Evolutionary conservation across 92 coral and sea anemone species (phyloP).

Genomic region (Hydrozoanthus gracilis): DNA sequence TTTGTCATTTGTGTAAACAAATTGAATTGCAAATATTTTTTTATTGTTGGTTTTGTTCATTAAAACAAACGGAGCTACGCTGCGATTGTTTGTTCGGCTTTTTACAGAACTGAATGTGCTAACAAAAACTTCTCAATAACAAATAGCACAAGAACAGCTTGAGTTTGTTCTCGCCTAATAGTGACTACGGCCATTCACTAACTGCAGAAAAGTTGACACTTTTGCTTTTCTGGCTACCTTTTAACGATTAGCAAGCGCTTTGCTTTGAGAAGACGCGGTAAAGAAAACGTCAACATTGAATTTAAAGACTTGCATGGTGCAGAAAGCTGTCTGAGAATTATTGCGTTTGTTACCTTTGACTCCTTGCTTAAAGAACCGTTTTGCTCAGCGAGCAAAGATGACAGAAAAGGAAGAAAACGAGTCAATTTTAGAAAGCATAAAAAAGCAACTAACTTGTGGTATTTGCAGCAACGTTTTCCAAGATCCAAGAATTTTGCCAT

Average conservation of each 20-base stretch:
- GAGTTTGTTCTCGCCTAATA: neutral
- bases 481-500: constrained; percentile 72
- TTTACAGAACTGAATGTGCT: neutral
- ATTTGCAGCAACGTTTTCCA: constrained; percentile 48
- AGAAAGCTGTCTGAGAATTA: too few relatives aligned
- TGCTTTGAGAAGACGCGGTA: too few relatives aligned
- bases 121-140: constrained; percentile 11
- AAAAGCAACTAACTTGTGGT: constrained; percentile 60
- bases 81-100: constrained; percentile 9
- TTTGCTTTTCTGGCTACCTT: too few relatives aligned
- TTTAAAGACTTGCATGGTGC: too few relatives aligned
- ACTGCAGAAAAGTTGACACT: too few relatives aligned
- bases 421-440: constrained; percentile 51
- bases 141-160: neutral
- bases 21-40: constrained; percentile 39
- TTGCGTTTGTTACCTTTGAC: too few relatives aligned
- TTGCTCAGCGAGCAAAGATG: neutral
- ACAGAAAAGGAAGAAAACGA: constrained; percentile 19
- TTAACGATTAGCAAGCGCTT: too few relatives aligned
- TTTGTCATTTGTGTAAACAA: neutral
- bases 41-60: too few relatives aligned
- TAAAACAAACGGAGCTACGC: constrained; percentile 10
- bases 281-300: neutral
- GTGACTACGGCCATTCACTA: too few relatives aligned
- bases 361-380: too few relatives aligned